Evolutionary conservation across 2,113 vertebrate species (phyloP).

Genomic region (Rhagologus leucostigma): DNA sequence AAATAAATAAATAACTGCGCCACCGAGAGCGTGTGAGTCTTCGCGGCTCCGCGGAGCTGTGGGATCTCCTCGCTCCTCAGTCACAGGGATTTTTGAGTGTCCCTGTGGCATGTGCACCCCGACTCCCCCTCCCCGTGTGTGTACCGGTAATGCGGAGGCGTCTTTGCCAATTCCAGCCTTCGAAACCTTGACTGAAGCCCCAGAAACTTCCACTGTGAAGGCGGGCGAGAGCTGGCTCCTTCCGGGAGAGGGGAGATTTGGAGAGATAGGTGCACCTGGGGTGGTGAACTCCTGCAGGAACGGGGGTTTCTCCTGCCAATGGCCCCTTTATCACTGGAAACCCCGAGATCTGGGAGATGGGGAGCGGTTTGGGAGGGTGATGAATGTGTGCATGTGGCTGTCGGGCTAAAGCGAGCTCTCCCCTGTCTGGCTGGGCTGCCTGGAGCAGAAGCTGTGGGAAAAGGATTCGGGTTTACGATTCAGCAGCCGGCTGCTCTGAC

Average conservation of each 20-base stretch:
- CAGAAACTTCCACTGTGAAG: neutral
- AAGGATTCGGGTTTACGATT: neutral
- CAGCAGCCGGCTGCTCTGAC: neutral
- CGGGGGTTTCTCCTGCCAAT: neutral
- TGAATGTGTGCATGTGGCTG: accelerated
- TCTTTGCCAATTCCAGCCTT: neutral
- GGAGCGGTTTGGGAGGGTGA: neutral
- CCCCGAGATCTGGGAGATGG: neutral
- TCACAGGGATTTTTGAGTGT: neutral
- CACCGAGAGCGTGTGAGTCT: neutral
- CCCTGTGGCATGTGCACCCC: neutral
- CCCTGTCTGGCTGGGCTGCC: neutral
- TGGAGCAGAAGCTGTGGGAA: neutral
- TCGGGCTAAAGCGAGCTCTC: neutral
- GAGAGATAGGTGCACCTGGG: neutral
- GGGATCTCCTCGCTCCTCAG: neutral
- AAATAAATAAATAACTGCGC: constrained; percentile 41
- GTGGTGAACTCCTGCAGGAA: neutral
- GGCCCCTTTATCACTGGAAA: neutral
- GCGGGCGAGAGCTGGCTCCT: neutral
- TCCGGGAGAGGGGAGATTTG: neutral
- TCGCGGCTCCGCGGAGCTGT: neutral
- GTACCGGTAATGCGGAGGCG: neutral
- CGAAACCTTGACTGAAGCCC: neutral
- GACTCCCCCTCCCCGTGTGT: neutral